Evolutionary conservation across 2,888 invertebrate species (phyloP).

Genomic region (Drosophila sordidula): DNA sequence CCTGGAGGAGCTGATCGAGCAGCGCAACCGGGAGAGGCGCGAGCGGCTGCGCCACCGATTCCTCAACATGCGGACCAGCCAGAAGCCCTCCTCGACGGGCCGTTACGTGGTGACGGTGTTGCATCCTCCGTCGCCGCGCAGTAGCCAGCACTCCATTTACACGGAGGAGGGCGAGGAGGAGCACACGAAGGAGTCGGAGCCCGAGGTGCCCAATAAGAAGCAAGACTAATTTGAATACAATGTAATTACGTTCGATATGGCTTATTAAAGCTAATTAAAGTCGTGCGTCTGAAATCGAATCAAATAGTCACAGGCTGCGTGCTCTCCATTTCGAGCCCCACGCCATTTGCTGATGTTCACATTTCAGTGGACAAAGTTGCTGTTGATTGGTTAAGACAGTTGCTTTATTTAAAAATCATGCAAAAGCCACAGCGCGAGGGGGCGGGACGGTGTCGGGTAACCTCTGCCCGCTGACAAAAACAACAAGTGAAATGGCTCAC

Average conservation of each 20-base stretch:
- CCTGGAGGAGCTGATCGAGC: slow-evolving; percentile 66
- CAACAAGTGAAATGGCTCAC: slow-evolving; percentile 44
- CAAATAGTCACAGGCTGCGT: not conserved
- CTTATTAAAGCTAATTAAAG: not conserved
- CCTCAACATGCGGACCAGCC: slow-evolving; percentile 45
- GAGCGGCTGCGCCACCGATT: slow-evolving; percentile 69
- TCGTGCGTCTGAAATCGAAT: slow-evolving; percentile 13
- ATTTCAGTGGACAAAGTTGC: slow-evolving; percentile 50
- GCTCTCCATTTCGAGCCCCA: slow-evolving; percentile 1
- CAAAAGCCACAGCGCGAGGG: slow-evolving; percentile 38
- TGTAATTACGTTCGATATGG: not conserved
- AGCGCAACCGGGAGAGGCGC: slow-evolving; percentile 61
- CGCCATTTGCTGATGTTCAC: slow-evolving; percentile 14
- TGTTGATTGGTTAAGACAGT: slow-evolving; percentile 59
- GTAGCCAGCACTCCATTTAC: slow-evolving; percentile 1
- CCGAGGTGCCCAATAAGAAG: slow-evolving; percentile 17
- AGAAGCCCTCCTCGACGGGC: slow-evolving; percentile 15
- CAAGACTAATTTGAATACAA: slow-evolving; percentile 37
- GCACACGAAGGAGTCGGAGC: not conserved
- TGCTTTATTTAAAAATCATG: slow-evolving; percentile 48
- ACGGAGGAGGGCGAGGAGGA: slow-evolving; percentile 18
- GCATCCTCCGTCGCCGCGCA: slow-evolving; percentile 47
- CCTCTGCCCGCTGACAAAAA: slow-evolving; percentile 32
- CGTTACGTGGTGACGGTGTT: slow-evolving; percentile 56
- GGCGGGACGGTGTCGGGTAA: not conserved